Evolutionary conservation across 2,888 invertebrate species (phyloP).

Genomic region (Xanthia togata): DNA sequence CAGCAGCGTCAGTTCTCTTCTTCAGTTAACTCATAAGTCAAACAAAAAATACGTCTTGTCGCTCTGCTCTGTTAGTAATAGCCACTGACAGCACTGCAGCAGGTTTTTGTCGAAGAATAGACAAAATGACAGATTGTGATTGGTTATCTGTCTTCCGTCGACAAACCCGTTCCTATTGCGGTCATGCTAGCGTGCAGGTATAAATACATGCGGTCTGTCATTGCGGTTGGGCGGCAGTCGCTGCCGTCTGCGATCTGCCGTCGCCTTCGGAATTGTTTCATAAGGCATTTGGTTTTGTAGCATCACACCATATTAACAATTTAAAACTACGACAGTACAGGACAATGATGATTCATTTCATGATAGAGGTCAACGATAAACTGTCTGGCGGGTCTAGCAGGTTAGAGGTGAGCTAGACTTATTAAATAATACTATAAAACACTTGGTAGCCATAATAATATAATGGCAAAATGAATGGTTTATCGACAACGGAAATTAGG

Average conservation of each 20-base stretch:
- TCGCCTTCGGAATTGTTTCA: not conserved
- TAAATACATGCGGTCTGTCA: no score
- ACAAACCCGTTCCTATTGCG: no score
- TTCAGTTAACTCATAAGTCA: not conserved
- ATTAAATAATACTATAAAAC: slow-evolving; percentile 14
- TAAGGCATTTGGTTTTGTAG: slow-evolving; percentile 4
- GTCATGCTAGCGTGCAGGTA: no score
- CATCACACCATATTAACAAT: not conserved
- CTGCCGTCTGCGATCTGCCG: no score
- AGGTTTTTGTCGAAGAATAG: no score
- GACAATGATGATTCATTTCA: slow-evolving; percentile 54
- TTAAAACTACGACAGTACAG: slow-evolving; percentile 32
- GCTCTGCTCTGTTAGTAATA: not conserved
- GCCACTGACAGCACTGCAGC: not conserved
- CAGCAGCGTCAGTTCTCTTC: not conserved
- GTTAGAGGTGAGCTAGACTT: slow-evolving; percentile 28
- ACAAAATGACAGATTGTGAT: no score
- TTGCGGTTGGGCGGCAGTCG: not conserved
- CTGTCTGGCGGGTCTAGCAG: slow-evolving; percentile 41
- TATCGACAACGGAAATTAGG: slow-evolving; percentile 50
- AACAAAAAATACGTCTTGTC: not conserved
- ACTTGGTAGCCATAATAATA: not conserved
- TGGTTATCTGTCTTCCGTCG: no score
- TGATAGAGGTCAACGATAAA: slow-evolving; percentile 61
- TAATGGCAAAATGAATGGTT: slow-evolving; percentile 15